These are phyloP conservation scores for Silurus aristotelis DNA, from an alignment of 2,797 vertebrate genomes.

Conservation along the genomic window DNA sequence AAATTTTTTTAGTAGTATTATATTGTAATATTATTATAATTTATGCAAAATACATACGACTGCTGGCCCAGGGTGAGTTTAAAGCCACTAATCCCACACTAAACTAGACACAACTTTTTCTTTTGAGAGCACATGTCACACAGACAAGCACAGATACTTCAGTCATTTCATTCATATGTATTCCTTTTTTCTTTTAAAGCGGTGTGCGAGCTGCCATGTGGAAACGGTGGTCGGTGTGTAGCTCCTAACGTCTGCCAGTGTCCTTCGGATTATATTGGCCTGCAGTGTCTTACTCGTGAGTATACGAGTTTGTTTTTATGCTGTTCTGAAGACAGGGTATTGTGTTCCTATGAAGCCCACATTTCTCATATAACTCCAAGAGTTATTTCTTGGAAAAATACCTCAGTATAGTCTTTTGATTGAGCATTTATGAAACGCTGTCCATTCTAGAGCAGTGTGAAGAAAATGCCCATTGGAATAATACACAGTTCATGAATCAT, in stretches of 20 bases:
- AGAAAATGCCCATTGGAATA: neutral
- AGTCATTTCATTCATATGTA: neutral
- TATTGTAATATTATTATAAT: neutral
- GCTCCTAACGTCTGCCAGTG: constrained; percentile 78
- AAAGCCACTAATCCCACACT: too few species aligned
- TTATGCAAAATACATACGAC: neutral
- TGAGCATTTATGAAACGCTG: neutral
- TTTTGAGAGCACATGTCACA: too few species aligned
- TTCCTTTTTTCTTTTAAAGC: constrained; percentile 53
- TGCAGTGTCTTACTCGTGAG: constrained; percentile 79
- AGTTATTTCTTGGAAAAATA: neutral
- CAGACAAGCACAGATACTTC: too few species aligned
- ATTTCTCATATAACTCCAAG: neutral
- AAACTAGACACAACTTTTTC: too few species aligned
- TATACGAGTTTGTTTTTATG: constrained; percentile 42
- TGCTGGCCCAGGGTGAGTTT: too few species aligned
- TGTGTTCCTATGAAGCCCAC: neutral
- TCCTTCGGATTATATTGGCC: constrained; percentile 77
- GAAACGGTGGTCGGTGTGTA: constrained; percentile 77
- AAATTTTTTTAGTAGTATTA: too few species aligned
- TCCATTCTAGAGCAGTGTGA: neutral
- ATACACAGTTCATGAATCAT: neutral
- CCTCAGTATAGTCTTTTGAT: neutral
- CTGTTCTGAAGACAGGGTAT: neutral
- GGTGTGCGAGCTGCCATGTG: constrained; percentile 77